A percentile compares a stretch with the other conserved stretches of the same genome.
These are phyloP conservation scores for Galaxea fascicularis DNA, from an alignment of 92 coral and sea anemone genomes.

Conservation along the genomic window DNA sequence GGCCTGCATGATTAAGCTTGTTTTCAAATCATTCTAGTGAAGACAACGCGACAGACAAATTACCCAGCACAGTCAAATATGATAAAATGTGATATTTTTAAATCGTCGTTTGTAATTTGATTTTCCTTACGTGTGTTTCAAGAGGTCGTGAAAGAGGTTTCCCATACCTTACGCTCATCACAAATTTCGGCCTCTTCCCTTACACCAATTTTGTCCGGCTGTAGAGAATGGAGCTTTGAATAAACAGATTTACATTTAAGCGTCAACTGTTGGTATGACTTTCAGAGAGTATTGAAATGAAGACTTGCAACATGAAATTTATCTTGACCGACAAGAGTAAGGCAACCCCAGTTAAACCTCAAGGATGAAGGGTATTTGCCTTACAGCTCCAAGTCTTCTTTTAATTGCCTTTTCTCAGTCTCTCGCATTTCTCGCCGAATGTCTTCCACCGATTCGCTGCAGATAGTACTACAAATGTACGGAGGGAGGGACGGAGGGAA, in stretches of 20 bases:
- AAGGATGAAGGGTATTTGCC: neutral
- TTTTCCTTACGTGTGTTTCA: neutral
- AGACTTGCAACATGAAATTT: neutral
- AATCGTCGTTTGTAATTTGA: too few species aligned
- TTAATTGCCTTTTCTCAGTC: neutral
- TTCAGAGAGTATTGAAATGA: neutral
- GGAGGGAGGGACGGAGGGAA: neutral
- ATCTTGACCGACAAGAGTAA: neutral
- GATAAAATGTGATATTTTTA: neutral
- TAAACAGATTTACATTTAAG: constrained; percentile 50
- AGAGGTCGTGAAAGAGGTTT: neutral
- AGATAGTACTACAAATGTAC: neutral
- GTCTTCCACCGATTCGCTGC: neutral
- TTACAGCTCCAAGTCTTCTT: constrained; percentile 1
- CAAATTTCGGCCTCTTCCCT: neutral
- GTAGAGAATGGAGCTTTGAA: constrained; percentile 25
- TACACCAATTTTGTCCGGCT: neutral
- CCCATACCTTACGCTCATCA: neutral
- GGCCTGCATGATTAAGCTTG: neutral
- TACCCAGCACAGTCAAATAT: neutral
- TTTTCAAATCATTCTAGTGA: neutral
- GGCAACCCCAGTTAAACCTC: constrained; percentile 5
- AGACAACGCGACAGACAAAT: neutral
- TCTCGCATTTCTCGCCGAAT: neutral
- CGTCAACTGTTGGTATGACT: constrained; percentile 38